Base-by-base conservation (phyloP, 2,797 vertebrate genomes). In the Poeciliopsis gracilis region DNA sequence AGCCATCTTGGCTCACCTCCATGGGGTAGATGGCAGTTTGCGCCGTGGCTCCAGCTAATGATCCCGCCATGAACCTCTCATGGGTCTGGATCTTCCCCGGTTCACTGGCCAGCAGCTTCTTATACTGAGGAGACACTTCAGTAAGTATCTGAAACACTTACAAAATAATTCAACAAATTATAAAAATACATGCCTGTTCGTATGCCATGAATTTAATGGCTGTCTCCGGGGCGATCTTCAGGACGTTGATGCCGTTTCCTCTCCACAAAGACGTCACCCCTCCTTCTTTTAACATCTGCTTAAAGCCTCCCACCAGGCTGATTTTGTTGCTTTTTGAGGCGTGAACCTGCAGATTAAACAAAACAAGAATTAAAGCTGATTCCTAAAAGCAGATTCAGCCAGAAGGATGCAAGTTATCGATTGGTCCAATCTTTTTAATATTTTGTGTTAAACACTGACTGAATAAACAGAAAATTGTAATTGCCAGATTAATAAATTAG, bases 21-120 rank as follows among this genome's bases (percentile, higher is more conserved):
- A 99, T 97, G 61, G 98, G 98, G 85, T 99, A 99, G 90, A 99
- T 99, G 83, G 95, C 96, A 0, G 98, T 98, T 89, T 99, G 98
- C 25, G 98, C 97, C 0, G 97, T 97, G 77, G 97, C 97, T 90
- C 98, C 98, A 57, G 98, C 98, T 92, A 98, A 90, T 1, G 98
- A 99, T 78, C 98, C 98, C 23, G 98, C 97, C 36, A 98, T 83
- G 90, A 99, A 99, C 92, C 98, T 96, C 84, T 99, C 97, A 3
- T 96, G 82, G 0, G 95, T 94, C 79, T 94, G 90, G 75, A 98
- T 16, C 71, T 97, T 97, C 15, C 97, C 97, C 45, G 96, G 94
- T 75, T 98, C 97, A 2, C 94, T 94, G 51, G 96, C 90, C 78
- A 99, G 94, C 86, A 97, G 76, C 93, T 96, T 98, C 95, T 99